Evolutionary conservation across 2,113 vertebrate species (phyloP).

Genomic region (Cercocebus atys): DNA sequence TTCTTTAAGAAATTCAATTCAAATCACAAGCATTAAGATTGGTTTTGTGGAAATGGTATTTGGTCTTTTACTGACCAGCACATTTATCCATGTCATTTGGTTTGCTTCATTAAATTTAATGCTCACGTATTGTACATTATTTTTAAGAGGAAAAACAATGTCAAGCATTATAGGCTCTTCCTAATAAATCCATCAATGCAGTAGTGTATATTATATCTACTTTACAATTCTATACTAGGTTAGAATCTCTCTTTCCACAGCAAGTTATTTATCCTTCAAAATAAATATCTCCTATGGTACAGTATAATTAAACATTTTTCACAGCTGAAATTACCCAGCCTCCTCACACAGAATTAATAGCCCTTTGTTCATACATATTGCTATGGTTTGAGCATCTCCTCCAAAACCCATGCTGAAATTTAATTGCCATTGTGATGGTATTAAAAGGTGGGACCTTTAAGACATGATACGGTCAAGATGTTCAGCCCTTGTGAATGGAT

Average conservation of each 20-base stretch:
- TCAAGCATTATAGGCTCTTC: conserved; percentile 7
- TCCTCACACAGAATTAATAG: conserved; percentile 54
- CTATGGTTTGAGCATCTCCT: background rate
- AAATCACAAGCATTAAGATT: conserved; percentile 10
- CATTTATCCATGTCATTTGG: conserved; percentile 23
- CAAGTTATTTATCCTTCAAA: conserved; percentile 67
- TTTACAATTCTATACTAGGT: conserved; percentile 40
- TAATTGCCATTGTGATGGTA: background rate
- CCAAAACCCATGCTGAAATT: background rate
- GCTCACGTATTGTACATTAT: background rate
- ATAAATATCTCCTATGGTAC: conserved; percentile 56
- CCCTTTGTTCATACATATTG: background rate
- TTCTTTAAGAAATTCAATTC: conserved; percentile 19
- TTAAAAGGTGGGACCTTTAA: background rate
- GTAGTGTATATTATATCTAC: background rate
- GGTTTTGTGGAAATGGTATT: background rate
- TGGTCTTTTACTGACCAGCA: conserved; percentile 9
- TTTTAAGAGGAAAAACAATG: conserved; percentile 9
- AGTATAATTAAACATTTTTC: conserved; percentile 66
- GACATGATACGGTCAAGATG: background rate
- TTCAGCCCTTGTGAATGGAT: background rate
- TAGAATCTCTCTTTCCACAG: conserved; percentile 63
- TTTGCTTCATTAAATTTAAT: conserved; percentile 55
- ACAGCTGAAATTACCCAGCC: conserved; percentile 48
- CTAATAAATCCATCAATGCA: conserved; percentile 43